Evolutionary conservation across 2,888 invertebrate species (phyloP).

Genomic region (Clusia tigrina): DNA sequence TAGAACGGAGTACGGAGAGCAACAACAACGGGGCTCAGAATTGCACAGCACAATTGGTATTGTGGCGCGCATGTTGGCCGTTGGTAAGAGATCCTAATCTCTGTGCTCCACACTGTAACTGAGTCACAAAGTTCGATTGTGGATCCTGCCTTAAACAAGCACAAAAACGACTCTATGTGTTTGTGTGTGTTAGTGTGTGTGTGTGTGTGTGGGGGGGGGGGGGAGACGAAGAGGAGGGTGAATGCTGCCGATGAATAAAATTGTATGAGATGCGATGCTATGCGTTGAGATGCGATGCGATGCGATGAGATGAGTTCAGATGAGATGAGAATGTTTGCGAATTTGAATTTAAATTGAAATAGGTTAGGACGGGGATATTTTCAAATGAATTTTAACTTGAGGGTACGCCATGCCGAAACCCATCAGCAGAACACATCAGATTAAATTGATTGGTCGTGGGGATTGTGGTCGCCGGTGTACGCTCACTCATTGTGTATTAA

Average conservation of each 20-base stretch:
- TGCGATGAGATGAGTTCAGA: background rate
- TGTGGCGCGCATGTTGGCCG: background rate
- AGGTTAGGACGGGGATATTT: constrained; percentile 54
- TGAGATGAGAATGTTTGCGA: constrained; percentile 51
- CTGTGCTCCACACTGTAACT: background rate
- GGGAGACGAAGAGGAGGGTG: background rate
- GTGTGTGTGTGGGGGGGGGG: background rate
- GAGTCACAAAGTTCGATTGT: background rate
- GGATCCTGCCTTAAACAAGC: background rate
- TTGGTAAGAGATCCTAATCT: background rate
- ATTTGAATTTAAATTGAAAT: constrained; percentile 63
- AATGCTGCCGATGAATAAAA: background rate
- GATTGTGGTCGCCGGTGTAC: constrained; percentile 44
- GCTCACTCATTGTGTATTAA: no score
- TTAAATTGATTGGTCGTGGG: constrained; percentile 59
- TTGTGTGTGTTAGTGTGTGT: background rate
- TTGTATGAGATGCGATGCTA: constrained; percentile 33
- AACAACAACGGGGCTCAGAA: constrained; percentile 7
- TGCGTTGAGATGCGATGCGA: background rate
- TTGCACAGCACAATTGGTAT: constrained; percentile 5
- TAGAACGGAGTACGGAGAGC: no score
- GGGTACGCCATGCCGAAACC: constrained; percentile 54
- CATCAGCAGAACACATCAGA: constrained; percentile 59
- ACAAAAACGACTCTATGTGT: background rate
- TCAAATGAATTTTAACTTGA: constrained; percentile 61